A percentile compares a stretch with the other conserved stretches of the same genome.
These are phyloP conservation scores for Pristionchus mayeri DNA, from an alignment of 2,888 invertebrate genomes.

Conservation along the genomic window DNA sequence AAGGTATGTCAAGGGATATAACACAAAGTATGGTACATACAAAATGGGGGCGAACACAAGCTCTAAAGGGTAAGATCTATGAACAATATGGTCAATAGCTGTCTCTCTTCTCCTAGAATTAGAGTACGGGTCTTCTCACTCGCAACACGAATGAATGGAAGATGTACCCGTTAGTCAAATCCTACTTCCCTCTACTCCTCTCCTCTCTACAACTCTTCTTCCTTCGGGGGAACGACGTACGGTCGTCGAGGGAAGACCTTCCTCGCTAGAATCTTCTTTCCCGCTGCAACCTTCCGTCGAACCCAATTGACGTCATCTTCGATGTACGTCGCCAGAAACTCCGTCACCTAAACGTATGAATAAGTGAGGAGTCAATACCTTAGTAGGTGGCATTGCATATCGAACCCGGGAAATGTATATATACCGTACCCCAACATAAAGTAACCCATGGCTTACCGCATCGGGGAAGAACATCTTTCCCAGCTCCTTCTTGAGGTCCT, in stretches of 20 bases:
- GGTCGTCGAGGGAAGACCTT: constrained; percentile 43
- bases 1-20: background rate
- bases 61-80: constrained; percentile 31
- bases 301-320: constrained; percentile 41
- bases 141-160: background rate
- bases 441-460: constrained; percentile 18
- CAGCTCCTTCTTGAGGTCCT: constrained; percentile 65
- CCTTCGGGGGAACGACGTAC: constrained; percentile 9
- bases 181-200: background rate
- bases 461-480: constrained; percentile 65
- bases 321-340: constrained; percentile 48
- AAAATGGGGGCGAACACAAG: background rate
- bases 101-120: background rate
- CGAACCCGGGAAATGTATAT: too few species aligned
- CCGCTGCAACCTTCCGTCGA: constrained; percentile 33
- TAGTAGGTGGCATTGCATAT: too few species aligned
- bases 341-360: background rate
- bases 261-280: constrained; percentile 16
- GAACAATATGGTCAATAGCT: constrained; percentile 1
- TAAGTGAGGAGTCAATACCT: too few species aligned
- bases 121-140: background rate
- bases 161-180: background rate
- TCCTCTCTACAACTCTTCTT: background rate
- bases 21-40: background rate
- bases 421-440: background rate